Evolutionary conservation across 2,888 invertebrate species (phyloP), one percentile per base, ranked within the genome.

Genomic region (Siphonodentalium dalli): DNA sequence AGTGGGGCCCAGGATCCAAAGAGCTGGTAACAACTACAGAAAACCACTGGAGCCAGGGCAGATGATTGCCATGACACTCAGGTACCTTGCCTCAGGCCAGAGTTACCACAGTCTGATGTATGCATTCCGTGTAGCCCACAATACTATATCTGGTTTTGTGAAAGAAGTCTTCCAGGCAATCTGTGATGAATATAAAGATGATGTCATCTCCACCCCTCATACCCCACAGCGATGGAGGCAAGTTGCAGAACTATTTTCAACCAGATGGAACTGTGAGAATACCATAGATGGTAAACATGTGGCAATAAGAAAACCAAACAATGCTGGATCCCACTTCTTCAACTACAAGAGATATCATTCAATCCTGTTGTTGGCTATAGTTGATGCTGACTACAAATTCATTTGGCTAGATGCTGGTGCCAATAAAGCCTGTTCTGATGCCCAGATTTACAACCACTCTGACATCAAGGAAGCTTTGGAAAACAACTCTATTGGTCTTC

Each of bases 201-300:
- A 59, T 37, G 53, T 60, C 26, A 51, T 53, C 20, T 9, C 15
- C 1, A 43, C 23, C 31, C 58, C 55, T 26, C 48, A 27, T 20
- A 54, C 52, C 15, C 54, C 41, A 27, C 58, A 39, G 11, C 61
- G 48, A 23, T 67, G 65, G 67, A 20, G 29, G 11, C 23, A 33
- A 21, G 28, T 62, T 33, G 57, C 65, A 13, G 50, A 55, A 11
- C 37, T 49, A 21, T 61, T 59, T 33, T 15, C 37, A 13, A 29
- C 20, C 2, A 51, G 43, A 39, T 65, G 60, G 65, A 59, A 65
- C 45, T 42, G 63, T 26, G 56, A 55, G 21, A 54, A 62, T 55
- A 54, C 49, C 15, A 52, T 66, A 20, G 61, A 66, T 58, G 64
- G 68, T 35, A 66, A 68, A 38, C 65, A 66, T 38, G 35, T 65